Base-by-base conservation (phyloP, 2,113 vertebrate species). In the Accipiter cooperii region DNA sequence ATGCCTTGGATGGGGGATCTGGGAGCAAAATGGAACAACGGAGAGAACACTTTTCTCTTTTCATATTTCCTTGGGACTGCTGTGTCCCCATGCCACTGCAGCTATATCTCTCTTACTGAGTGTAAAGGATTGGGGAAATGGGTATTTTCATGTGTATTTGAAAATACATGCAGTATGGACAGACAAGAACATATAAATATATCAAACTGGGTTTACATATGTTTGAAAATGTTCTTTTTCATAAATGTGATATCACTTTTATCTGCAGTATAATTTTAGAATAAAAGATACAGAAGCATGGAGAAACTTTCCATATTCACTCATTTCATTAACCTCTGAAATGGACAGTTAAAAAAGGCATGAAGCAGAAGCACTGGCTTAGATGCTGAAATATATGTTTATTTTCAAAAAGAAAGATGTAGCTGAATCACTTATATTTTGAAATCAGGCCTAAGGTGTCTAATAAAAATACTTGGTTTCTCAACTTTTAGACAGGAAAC, bases 391-490 rank as follows among this genome's bases (percentile, higher is more conserved):
- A 77, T 52, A 64, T 17, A 17, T 90, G 70, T 75, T 91, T 89
- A 63, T 90, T 94, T 93, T 82, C 44, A 73, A 79, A 95, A 92
- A 75, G 84, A 68, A 90, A 63, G 51, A 58, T 63, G 22, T 68
- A 78, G 38, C 55, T 80, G 42, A 58, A 64, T 49, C 9, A 64
- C 88, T 73, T 74, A 47, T 44, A 74, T 58, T 96, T 97, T 96
- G 86, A 97, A 95, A 96, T 96, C 65, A 91, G 64, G 46, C 81
- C 84, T 84, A 87, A 80, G 34, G 73, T 96, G n/a, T 86, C 44
- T 71, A 54, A 92, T 38, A 75, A 82, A 92, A 96, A 55, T 15
- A 18, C 44, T 49, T 70, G 47, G 34, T 68, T 95, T 51, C 60
- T 91, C 12, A 24, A 46, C 36, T 95, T 96, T 90, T 60, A 73